Evolutionary conservation across 2,888 invertebrate genomes (phyloP).

Genomic region (Biston betularia): DNA sequence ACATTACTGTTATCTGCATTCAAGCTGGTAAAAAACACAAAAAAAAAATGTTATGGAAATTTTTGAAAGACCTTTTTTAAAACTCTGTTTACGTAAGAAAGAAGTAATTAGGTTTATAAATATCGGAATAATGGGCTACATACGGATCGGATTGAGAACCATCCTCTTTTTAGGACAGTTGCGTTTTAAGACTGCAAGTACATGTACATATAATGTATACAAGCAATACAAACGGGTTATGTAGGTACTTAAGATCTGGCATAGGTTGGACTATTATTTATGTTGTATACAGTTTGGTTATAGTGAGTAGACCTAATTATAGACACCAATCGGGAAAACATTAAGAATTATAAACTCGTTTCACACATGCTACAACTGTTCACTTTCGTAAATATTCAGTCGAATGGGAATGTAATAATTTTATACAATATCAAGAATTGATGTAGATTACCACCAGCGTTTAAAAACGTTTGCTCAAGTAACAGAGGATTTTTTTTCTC

Average conservation of each 20-base stretch:
- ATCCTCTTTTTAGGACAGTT: no score
- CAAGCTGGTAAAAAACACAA: no score
- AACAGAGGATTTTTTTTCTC: background rate
- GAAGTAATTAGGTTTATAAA: no score
- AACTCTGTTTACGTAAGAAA: no score
- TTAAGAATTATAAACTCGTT: slow-evolving; percentile 2
- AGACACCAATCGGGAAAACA: slow-evolving; percentile 2
- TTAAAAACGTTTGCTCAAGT: background rate
- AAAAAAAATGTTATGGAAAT: no score
- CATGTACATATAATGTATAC: background rate
- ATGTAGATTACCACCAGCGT: background rate
- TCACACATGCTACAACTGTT: background rate
- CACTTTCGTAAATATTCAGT: slow-evolving; percentile 9
- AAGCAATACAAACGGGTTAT: background rate
- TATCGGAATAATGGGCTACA: no score
- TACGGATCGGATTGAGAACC: no score
- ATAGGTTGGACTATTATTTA: background rate
- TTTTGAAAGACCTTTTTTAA: no score
- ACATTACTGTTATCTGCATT: no score
- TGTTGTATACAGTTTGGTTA: background rate
- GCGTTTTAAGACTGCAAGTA: no score
- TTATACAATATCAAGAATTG: background rate
- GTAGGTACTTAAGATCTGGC: background rate
- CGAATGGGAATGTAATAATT: background rate
- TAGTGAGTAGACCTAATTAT: slow-evolving; percentile 3